phyloP scores from a whole-genome alignment of 2,888 invertebrate species.

The Esperia sulphurella region DNA sequence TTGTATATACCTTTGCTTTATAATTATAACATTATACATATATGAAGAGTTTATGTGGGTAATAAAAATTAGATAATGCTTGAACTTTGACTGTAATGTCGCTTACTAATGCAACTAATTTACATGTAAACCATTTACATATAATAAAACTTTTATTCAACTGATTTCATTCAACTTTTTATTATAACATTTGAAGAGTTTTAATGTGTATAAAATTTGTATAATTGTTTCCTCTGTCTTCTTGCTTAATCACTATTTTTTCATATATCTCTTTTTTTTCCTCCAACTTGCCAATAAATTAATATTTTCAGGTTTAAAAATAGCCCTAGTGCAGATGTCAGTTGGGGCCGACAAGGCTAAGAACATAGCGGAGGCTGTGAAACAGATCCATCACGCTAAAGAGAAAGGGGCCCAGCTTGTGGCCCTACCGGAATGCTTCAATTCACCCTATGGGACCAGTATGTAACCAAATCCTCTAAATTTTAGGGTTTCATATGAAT shows the following conservation, averaged over 20 bases:
- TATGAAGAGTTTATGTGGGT: too few relatives aligned
- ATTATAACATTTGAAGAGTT: too few relatives aligned
- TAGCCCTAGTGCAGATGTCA: slow-evolving; percentile 91
- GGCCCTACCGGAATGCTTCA: slow-evolving; percentile 92
- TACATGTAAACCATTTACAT: too few relatives aligned
- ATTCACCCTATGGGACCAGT: slow-evolving; percentile 94
- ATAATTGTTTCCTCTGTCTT: not conserved
- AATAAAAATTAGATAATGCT: too few relatives aligned
- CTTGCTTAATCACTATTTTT: not conserved
- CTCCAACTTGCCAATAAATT: not conserved
- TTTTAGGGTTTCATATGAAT: too few relatives aligned
- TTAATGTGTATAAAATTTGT: too few relatives aligned
- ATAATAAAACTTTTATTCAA: too few relatives aligned
- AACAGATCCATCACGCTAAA: slow-evolving; percentile 85
- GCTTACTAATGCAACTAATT: too few relatives aligned
- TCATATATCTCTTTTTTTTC: not conserved
- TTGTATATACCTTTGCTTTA: too few relatives aligned
- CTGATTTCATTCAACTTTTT: too few relatives aligned
- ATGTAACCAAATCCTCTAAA: slow-evolving; percentile 22
- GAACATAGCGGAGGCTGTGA: slow-evolving; percentile 86
- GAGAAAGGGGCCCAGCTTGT: slow-evolving; percentile 81
- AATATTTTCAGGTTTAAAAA: slow-evolving; percentile 75
- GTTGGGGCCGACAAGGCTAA: slow-evolving; percentile 86
- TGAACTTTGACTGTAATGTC: too few relatives aligned
- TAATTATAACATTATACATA: too few relatives aligned